phyloP scores from a whole-genome alignment of 2,888 invertebrate genomes.

The Mamestra brassicae region DNA sequence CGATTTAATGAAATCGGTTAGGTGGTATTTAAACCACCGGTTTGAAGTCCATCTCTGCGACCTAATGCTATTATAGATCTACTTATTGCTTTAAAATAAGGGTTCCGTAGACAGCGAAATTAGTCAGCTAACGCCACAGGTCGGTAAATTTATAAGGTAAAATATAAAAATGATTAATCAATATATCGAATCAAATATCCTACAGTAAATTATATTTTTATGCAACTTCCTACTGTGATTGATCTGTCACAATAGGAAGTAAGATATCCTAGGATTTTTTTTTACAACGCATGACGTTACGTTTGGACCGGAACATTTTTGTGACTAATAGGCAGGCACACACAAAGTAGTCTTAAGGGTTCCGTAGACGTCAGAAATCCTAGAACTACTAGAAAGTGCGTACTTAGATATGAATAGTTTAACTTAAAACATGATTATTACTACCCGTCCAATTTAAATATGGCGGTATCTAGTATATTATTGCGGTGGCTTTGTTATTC shows the following conservation, averaged over 20 bases:
- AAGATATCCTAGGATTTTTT: not conserved
- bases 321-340: not conserved
- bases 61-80: not conserved
- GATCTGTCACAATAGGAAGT: not conserved
- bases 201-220: not conserved
- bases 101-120: too few species aligned
- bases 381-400: slow-evolving; percentile 29
- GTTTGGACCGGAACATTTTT: slow-evolving; percentile 3
- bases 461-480: slow-evolving; percentile 31
- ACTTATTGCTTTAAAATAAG: not conserved
- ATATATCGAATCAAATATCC: not conserved
- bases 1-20: not conserved
- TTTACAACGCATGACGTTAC: not conserved
- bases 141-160: too few species aligned
- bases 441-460: slow-evolving; percentile 43
- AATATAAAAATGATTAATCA: not conserved
- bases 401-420: not conserved
- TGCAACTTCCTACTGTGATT: slow-evolving; percentile 4
- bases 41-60: too few species aligned
- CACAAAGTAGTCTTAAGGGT: not conserved
- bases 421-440: slow-evolving; percentile 34
- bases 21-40: not conserved
- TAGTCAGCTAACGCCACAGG: too few species aligned
- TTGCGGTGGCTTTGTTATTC: slow-evolving; percentile 51
- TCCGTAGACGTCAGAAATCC: slow-evolving; percentile 1